These are phyloP conservation scores for Hephaestus fuliginosus DNA, from an alignment of 2,797 vertebrate genomes.

Conservation along the genomic window DNA sequence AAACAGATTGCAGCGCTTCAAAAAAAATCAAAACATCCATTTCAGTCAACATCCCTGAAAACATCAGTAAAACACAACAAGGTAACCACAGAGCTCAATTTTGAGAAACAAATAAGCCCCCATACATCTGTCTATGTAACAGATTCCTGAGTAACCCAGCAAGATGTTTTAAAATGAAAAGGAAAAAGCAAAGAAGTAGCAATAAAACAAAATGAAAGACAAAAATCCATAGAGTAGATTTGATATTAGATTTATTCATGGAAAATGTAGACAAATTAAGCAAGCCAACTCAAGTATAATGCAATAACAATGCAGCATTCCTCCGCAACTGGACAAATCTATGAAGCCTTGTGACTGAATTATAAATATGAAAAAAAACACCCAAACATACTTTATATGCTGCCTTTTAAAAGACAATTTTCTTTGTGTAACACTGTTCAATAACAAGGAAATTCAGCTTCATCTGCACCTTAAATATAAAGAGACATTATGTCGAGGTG, in stretches of 20 bases:
- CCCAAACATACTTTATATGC: neutral
- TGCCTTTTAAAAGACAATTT: neutral
- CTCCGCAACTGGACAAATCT: neutral
- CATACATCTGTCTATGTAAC: neutral
- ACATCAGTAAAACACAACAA: too few species aligned
- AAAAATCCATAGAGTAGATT: neutral
- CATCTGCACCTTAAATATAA: neutral
- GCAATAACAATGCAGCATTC: neutral
- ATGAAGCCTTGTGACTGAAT: neutral
- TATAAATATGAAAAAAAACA: neutral
- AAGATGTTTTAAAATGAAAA: neutral
- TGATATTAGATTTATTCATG: too few species aligned
- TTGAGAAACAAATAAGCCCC: too few species aligned
- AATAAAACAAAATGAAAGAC: neutral
- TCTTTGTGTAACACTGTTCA: neutral
- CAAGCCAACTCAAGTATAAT: neutral
- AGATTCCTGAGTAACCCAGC: too few species aligned
- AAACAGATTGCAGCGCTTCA: neutral
- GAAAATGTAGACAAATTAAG: neutral
- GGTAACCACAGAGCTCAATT: too few species aligned
- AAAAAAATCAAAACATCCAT: neutral
- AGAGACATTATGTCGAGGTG: neutral
- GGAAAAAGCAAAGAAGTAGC: neutral
- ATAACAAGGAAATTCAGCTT: neutral
- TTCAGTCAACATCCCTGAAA: neutral